Conservation (phyloP, 2,113 vertebrate species). For the Propithecus coquereli region DNA sequence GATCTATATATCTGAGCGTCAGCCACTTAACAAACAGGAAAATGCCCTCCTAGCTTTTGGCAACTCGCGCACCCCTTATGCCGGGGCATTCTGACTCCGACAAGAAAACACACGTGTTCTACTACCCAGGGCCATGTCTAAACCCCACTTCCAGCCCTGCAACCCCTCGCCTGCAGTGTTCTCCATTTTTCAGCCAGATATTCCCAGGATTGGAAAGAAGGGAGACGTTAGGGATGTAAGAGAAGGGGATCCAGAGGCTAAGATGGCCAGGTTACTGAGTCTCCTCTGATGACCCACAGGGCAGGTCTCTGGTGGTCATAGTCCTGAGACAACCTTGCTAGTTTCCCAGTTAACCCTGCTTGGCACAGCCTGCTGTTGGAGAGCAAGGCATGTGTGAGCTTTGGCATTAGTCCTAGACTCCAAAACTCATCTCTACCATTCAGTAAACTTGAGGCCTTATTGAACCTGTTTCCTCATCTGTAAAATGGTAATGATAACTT, state of each 20-base stretch:
- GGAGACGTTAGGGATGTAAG: not conserved
- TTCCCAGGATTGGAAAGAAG: not conserved
- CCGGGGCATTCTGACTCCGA: not conserved
- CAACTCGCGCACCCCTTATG: not conserved
- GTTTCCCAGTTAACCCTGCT: not conserved
- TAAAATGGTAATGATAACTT: not conserved
- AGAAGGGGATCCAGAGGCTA: not conserved
- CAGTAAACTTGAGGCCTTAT: not conserved
- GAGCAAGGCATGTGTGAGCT: not conserved
- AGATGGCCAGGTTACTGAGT: too few relatives aligned
- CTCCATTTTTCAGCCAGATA: not conserved
- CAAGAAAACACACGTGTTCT: not conserved
- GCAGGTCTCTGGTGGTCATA: not conserved
- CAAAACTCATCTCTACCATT: not conserved
- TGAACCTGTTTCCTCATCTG: not conserved
- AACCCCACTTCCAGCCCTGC: not conserved
- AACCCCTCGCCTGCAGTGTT: rapidly evolving
- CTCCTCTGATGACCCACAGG: not conserved
- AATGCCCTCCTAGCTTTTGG: slow-evolving; percentile 24
- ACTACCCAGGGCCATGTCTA: not conserved
- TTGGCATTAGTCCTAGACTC: not conserved
- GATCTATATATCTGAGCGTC: not conserved
- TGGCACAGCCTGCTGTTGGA: not conserved
- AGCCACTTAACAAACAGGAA: not conserved
- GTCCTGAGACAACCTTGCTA: not conserved